Conservation (phyloP, 2,113 vertebrate species). For the Pseudopodoces humilis region DNA sequence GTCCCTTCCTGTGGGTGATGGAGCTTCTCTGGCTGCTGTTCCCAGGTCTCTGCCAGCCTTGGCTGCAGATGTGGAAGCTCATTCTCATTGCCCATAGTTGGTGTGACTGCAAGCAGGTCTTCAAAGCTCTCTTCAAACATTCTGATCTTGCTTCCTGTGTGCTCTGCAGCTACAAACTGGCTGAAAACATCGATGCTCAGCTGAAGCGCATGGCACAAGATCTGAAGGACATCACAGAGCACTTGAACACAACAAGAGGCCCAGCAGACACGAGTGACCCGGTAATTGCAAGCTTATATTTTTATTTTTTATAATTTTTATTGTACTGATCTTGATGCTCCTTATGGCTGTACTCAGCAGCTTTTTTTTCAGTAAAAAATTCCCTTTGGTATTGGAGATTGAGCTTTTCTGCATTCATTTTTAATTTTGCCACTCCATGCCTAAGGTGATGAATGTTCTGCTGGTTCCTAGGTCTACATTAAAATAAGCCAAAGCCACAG, state of each 20-base stretch:
- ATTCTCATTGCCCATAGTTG: not conserved
- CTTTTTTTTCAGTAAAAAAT: not conserved
- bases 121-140: fast-evolving
- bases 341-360: not conserved
- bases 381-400: not conserved
- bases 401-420: not conserved
- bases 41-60: not conserved
- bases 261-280: too few species aligned
- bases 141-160: not conserved
- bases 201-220: slow-evolving; percentile 91
- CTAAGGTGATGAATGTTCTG: not conserved
- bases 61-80: not conserved
- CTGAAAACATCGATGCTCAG: slow-evolving; percentile 89
- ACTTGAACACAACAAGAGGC: too few species aligned
- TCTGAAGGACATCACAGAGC: slow-evolving; percentile 88
- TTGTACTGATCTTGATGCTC: not conserved
- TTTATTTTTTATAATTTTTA: not conserved
- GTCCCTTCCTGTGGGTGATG: fast-evolving
- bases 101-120: not conserved
- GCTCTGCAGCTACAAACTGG: slow-evolving; percentile 83
- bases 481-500: not conserved
- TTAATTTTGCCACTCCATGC: not conserved
- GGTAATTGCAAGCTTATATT: not conserved
- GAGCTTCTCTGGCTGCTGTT: not conserved
- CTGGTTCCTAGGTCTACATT: not conserved